A percentile compares a stretch with the other conserved stretches of the same genome.
phyloP scores from a whole-genome alignment of 2,888 invertebrate genomes.

The Orchesellides sinensis region DNA sequence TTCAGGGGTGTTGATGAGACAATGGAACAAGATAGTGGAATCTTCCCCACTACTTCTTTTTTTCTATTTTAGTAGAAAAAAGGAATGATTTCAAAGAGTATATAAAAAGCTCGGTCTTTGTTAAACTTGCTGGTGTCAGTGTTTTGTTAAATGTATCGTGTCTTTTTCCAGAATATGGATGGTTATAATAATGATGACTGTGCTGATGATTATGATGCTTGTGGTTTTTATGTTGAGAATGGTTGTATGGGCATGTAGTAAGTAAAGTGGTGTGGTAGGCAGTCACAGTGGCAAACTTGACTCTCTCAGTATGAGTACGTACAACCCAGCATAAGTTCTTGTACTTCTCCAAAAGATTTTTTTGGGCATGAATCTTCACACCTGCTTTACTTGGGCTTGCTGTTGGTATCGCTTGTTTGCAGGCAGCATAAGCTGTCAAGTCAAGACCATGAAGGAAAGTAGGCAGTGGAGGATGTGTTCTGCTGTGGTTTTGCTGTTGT shows the following conservation, averaged over 20 bases:
- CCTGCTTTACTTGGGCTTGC: slow-evolving; percentile 46
- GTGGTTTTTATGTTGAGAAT: slow-evolving; percentile 32
- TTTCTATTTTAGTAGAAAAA: neutral
- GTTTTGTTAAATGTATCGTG: slow-evolving; percentile 34
- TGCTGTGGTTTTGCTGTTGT: slow-evolving; percentile 7
- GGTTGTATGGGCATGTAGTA: neutral
- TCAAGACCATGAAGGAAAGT: slow-evolving; percentile 16
- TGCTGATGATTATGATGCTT: slow-evolving; percentile 23
- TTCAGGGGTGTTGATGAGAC: slow-evolving; percentile 53
- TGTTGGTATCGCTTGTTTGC: slow-evolving; percentile 51
- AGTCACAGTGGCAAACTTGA: slow-evolving; percentile 20
- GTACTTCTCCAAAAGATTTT: neutral
- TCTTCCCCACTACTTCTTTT: neutral
- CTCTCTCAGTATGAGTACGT: neutral
- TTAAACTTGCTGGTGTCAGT: slow-evolving; percentile 21
- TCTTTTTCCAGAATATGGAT: slow-evolving; percentile 17
- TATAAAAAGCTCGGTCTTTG: slow-evolving; percentile 6
- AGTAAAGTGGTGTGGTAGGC: neutral
- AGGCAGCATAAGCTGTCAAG: slow-evolving; percentile 28
- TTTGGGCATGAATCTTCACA: slow-evolving; percentile 50
- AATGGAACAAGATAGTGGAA: slow-evolving; percentile 39
- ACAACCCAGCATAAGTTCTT: neutral
- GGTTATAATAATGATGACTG: slow-evolving; percentile 24
- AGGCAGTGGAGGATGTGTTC: neutral
- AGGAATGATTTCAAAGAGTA: neutral